Base-by-base conservation (phyloP, 2,888 invertebrate species). In the Eristalis pertinax region DNA sequence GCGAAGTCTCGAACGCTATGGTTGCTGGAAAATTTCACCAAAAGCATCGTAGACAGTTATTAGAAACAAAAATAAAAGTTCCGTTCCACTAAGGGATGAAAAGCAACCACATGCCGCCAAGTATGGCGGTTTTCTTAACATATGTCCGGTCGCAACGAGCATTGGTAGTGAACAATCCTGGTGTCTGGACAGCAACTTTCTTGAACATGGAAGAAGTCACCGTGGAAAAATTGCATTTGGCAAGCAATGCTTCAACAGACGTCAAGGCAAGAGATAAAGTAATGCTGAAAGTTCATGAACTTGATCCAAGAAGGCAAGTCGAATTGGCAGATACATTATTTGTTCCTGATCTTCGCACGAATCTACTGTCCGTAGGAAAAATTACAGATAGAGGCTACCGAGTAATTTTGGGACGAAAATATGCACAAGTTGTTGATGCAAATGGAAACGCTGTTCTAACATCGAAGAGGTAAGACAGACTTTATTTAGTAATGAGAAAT, bases 301-400 rank as follows among this genome's bases (percentile, higher is more conserved):
- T 5, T n/a, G 43, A 19, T n/a, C 4, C 43, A 19, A n/a, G 43
- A 1, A 15, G 15, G 50, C 19, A 50, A 43, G 13, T 26, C 11
- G 10, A 43, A 11, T 43, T 43, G 19, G 29, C 24, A n/a, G 43
- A 43, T n/a, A 15, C 43, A 4, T 32, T 50, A 19, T 63, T 63
- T n/a, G n/a, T n/a, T n/a, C n/a, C n/a, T n/a, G n/a, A n/a, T n/a
- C n/a, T n/a, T n/a, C n/a, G n/a, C n/a, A n/a, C n/a, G n/a, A n/a
- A n/a, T n/a, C 43, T 50, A 5, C 26, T 50, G 29, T 73, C 73
- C 13, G 73, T 63, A 8, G 62, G 72, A 13, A 72, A 62, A 24
- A 72, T 72, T 11, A 62, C 72, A 1, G 72, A 62, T 22, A 60
- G 26, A 7, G 62, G 64, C 8, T 74, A 74, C 26, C 64, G 32